Conservation (phyloP, 2,888 invertebrate genomes). For the Pinctada fucata region DNA sequence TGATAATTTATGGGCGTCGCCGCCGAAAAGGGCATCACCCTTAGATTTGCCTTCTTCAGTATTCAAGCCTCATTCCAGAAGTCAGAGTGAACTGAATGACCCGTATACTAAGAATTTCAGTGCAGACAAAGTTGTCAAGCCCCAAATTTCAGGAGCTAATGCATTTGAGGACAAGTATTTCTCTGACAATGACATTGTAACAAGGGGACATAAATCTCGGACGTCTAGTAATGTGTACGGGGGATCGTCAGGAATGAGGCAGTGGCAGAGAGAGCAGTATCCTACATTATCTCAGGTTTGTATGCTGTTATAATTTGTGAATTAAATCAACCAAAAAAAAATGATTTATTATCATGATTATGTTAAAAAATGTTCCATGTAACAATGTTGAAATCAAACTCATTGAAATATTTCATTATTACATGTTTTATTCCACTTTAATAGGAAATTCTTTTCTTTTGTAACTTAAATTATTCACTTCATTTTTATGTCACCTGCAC, state of each 20-base stretch:
- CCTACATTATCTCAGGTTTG: constrained; percentile 42
- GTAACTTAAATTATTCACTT: no score
- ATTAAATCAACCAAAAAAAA: no score
- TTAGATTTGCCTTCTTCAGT: constrained; percentile 18
- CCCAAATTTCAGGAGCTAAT: constrained; percentile 21
- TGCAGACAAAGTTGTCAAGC: constrained; percentile 41
- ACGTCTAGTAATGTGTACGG: background rate
- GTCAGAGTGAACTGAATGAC: constrained; percentile 33
- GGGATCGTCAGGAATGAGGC: constrained; percentile 54
- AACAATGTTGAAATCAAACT: no score
- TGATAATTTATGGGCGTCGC: constrained; percentile 30
- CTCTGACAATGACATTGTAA: constrained; percentile 16
- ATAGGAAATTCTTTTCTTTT: no score
- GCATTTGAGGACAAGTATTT: constrained; percentile 25
- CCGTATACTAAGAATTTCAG: background rate
- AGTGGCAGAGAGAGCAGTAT: constrained; percentile 69
- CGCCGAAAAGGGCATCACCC: constrained; percentile 33
- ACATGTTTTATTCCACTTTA: no score
- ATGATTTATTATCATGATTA: no score
- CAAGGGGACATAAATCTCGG: constrained; percentile 4
- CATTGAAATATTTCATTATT: no score
- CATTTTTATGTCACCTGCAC: no score
- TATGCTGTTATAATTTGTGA: no score
- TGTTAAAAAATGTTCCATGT: no score
- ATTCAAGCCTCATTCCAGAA: constrained; percentile 47